phyloP scores from a whole-genome alignment of 2,888 invertebrate species.

The Bembecia ichneumoniformis region DNA sequence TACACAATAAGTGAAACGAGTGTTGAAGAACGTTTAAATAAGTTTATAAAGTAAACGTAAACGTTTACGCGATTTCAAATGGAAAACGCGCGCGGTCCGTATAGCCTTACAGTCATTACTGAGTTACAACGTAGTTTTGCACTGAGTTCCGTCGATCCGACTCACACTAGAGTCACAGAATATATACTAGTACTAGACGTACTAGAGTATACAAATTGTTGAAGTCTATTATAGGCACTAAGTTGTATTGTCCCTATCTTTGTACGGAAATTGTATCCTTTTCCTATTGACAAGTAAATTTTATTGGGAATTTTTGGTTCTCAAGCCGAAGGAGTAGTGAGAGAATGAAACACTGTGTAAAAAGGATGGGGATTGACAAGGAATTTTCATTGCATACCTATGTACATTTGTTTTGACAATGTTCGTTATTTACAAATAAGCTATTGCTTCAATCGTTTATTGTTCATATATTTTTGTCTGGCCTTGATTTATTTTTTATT shows the following conservation, averaged over 20 bases:
- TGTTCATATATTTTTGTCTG: too few species aligned
- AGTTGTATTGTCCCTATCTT: conserved; percentile 14
- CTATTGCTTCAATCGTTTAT: too few species aligned
- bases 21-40: conserved; percentile 18
- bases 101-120: conserved; percentile 51
- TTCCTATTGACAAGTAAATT: conserved; percentile 2
- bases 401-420: too few species aligned
- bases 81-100: conserved; percentile 49
- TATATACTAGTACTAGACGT: too few species aligned
- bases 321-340: too few species aligned
- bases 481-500: too few species aligned
- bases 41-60: conserved; percentile 53
- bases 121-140: conserved; percentile 30
- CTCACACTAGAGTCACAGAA: conserved; percentile 4
- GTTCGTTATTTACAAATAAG: too few species aligned
- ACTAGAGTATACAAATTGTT: too few species aligned
- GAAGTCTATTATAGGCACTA: not conserved
- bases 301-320: too few species aligned
- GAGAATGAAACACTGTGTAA: too few species aligned
- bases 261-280: conserved; percentile 26
- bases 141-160: conserved; percentile 26
- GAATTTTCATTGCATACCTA: too few species aligned
- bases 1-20: not conserved
- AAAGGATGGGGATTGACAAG: too few species aligned
- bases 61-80: conserved; percentile 45